Evolutionary conservation across 2,113 vertebrate genomes (phyloP).

Genomic region (Pelecanoides urinatrix): DNA sequence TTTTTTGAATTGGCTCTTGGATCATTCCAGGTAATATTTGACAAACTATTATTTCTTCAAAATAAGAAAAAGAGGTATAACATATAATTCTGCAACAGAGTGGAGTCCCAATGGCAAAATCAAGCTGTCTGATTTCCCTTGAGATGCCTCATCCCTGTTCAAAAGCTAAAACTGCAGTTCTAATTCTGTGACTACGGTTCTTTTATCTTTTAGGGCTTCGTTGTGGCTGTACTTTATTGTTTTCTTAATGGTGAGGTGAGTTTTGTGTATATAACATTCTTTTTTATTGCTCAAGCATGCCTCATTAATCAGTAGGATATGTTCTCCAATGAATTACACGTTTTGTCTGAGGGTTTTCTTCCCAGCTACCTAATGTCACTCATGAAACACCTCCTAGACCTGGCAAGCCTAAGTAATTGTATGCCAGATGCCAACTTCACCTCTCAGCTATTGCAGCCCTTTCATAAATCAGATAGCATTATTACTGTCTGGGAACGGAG

Average conservation of each 20-base stretch:
- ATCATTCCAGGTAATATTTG: conserved; percentile 88
- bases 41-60: background rate
- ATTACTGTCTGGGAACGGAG: background rate
- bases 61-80: background rate
- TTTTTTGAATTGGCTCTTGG: conserved; percentile 92
- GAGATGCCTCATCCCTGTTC: background rate
- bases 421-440: background rate
- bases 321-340: background rate
- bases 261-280: background rate
- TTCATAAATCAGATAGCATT: background rate
- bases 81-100: background rate
- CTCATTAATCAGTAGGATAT: background rate
- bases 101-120: background rate
- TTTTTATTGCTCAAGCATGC: background rate
- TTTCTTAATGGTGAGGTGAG: conserved; percentile 97
- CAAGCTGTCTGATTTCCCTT: background rate
- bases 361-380: background rate
- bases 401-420: background rate
- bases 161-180: background rate
- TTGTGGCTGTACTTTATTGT: conserved; percentile 95
- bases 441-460: background rate
- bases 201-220: conserved; percentile 86
- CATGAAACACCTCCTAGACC: background rate
- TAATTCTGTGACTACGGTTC: background rate
- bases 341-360: background rate